These are phyloP conservation scores for Bombus waltoni DNA, from an alignment of 1,140 invertebrate species.

Conservation along the genomic window DNA sequence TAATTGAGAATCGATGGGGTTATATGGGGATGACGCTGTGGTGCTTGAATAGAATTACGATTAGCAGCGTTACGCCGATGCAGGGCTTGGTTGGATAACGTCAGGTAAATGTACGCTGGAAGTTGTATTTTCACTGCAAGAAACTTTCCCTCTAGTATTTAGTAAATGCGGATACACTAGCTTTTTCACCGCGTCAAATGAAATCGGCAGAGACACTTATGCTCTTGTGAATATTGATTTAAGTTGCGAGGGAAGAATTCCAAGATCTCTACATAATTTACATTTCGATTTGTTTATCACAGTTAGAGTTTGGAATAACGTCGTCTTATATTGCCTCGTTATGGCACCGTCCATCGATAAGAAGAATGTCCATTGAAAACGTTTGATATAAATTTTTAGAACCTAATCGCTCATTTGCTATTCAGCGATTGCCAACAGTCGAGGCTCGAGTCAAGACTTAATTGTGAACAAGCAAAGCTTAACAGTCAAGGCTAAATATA, in stretches of 20 bases:
- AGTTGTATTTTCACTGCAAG: background rate
- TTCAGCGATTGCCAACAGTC: too few relatives aligned
- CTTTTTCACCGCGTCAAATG: background rate
- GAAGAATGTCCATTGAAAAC: too few relatives aligned
- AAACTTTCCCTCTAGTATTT: constrained; percentile 3
- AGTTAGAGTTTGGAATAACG: too few relatives aligned
- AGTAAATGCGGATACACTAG: background rate
- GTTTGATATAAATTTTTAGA: background rate
- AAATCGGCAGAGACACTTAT: background rate
- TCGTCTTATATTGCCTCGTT: too few relatives aligned
- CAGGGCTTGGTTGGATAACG: constrained; percentile 41
- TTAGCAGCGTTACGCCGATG: constrained; percentile 57
- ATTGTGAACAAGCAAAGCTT: too few relatives aligned
- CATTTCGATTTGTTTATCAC: too few relatives aligned
- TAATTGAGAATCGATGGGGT: constrained; percentile 76
- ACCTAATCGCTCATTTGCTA: too few relatives aligned
- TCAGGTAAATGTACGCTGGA: constrained; percentile 49
- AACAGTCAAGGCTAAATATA: too few relatives aligned
- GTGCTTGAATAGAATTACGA: constrained; percentile 73
- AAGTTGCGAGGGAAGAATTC: background rate
- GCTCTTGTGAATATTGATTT: background rate
- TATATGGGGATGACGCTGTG: constrained; percentile 63
- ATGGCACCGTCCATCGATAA: too few relatives aligned
- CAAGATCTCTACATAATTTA: too few relatives aligned
- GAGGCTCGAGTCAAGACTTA: too few relatives aligned